Base-by-base conservation (phyloP, 2,113 vertebrate genomes). In the Hemiprocne comata region DNA sequence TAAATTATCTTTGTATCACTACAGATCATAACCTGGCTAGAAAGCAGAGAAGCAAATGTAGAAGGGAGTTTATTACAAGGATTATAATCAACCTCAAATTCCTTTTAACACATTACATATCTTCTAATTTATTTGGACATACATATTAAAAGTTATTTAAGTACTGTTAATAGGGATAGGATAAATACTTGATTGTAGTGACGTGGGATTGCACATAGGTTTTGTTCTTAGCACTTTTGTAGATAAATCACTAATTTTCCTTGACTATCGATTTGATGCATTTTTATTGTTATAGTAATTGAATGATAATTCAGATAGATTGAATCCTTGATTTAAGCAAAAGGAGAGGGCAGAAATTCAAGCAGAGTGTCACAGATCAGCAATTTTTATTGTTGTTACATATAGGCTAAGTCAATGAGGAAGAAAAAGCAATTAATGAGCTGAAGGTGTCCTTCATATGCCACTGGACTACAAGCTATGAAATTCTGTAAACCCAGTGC, bases 311-410 rank as follows among this genome's bases (percentile, higher is more conserved):
- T 88, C 25, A n/a, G 38, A 31, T 67, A 46, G 10, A 40, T 50
- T 34, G 61, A 65, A 33, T 82, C 24, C n/a, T 46, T 66, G 28
- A 40, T 73, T 79, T 65, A 69, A 64, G 36, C 25, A 81, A 61
- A 87, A 62, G 10, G 20, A 54, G 10, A 60, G 33, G 29, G 8
- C 25, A 67, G 38, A 66, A 76, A 44, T 26, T 69, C 0, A 0
- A 58, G 38, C 4, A 24, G 10, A 60, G 21, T 70, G 17, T 50
- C n/a, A 65, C 44, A 70, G 46, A 70, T 44, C 5, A 67, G 51
- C 10, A 25, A 0, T 34, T 84, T 51, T 71, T 76, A 69, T 11
- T 82, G 10, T 25, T 70, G 4, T 29, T 81, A 38, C 2, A 2
- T 4, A 16, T 10, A 33, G 34, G 9, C 23, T 18, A 60, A 58